Conservation (phyloP, 2,797 vertebrate genomes). For the Furcifer pardalis region DNA sequence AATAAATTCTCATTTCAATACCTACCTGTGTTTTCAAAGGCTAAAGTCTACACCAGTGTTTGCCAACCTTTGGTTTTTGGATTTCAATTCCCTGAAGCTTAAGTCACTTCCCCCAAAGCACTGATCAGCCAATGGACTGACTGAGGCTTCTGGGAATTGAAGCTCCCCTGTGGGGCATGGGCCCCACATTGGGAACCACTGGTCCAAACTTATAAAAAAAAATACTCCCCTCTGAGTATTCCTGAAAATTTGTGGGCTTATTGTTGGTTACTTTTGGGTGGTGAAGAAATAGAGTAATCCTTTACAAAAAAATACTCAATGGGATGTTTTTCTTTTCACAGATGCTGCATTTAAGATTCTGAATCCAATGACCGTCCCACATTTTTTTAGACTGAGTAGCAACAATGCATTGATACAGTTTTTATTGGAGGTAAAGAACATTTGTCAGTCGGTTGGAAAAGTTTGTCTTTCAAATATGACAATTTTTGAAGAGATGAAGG, state of each 20-base stretch:
- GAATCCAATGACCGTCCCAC: slow-evolving; percentile 93
- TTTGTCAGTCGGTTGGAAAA: slow-evolving; percentile 38
- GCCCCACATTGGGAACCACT: too few relatives aligned
- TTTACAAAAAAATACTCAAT: not conserved
- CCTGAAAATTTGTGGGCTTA: not conserved
- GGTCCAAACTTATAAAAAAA: not conserved
- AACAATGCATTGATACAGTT: slow-evolving; percentile 98
- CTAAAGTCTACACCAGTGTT: not conserved
- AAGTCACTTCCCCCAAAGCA: too few relatives aligned
- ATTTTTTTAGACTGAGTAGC: slow-evolving; percentile 96
- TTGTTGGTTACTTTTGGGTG: not conserved
- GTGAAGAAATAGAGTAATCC: not conserved
- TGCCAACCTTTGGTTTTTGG: too few relatives aligned
- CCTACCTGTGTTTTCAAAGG: not conserved
- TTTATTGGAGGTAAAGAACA: slow-evolving; percentile 89
- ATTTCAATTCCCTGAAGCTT: too few relatives aligned
- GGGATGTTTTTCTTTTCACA: slow-evolving; percentile 75
- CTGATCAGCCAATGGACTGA: too few relatives aligned
- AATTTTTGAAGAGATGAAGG: slow-evolving; percentile 58
- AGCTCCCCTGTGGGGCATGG: too few relatives aligned
- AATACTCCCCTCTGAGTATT: not conserved
- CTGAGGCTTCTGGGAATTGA: too few relatives aligned
- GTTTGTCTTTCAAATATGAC: slow-evolving; percentile 26
- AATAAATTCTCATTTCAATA: too few relatives aligned
- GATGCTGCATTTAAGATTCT: slow-evolving; percentile 99